Evolutionary conservation across 2,797 vertebrate genomes (phyloP), one percentile per base, ranked within the genome.

Genomic region (Chelon auratus): DNA sequence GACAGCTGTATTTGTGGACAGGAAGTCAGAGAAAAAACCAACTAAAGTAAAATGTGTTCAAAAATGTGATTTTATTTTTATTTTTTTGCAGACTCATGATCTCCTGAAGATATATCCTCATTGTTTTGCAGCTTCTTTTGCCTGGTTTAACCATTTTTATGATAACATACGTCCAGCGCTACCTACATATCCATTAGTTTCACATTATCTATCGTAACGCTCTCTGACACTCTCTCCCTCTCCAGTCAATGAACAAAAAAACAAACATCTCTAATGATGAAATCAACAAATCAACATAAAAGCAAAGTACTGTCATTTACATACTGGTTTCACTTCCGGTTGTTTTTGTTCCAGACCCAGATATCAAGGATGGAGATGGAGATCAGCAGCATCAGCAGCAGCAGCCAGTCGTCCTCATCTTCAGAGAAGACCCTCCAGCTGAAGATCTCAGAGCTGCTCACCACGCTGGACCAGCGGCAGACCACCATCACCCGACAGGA

Each of bases 401-500:
- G 82, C 2, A 87, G 87, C 66, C 92, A 82, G 13, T 94, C 95
- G 11, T 94, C 87, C 3, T 39, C 87, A 20, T 96, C 87, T 2
- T 39, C 87, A 20, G 96, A 96, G 51, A 93, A 81, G 1, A 95
- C 94, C 58, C 91, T 98, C 70, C 95, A 98, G 64, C 91, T 97
- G 73, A 96, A 90, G 62, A 85, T 99, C 90, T 93, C 94, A 0
- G 96, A 99, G 85, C 92, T 98, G 80, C 92, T 95, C 5, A 57
- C 90, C 3, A 91, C 79, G 82, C 15, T 99, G 90, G 95, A 97
- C 72, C 93, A 96, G 77, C 93, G 95, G 30, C 95, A 99, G 58
- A 90, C 87, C n/a, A 86, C 89, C 84, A 97, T 99, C 91, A 95
- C 83, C 78, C 88, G 83, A 15, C 96, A 96, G 87, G 95, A 97